Evolutionary conservation across 2,888 invertebrate genomes (phyloP).

Genomic region (Xestia xanthographa): DNA sequence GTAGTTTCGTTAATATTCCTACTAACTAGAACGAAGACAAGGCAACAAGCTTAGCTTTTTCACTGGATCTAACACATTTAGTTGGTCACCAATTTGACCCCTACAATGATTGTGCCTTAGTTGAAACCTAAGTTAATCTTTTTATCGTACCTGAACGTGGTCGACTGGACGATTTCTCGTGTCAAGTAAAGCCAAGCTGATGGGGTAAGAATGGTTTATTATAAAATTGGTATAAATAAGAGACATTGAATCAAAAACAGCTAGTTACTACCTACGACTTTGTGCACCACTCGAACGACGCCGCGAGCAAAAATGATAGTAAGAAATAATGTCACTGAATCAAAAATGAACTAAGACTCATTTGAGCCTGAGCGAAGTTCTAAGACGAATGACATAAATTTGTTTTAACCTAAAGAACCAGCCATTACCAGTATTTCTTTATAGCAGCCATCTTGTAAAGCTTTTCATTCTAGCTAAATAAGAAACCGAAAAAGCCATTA

Average conservation of each 20-base stretch:
- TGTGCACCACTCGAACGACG: too few relatives aligned
- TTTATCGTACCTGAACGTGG: constrained; percentile 51
- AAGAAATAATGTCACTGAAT: neutral
- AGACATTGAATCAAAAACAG: neutral
- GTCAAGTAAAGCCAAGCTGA: constrained; percentile 32
- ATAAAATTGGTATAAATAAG: neutral
- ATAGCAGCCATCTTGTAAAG: constrained; percentile 33
- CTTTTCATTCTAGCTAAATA: constrained; percentile 36
- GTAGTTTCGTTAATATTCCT: constrained; percentile 35
- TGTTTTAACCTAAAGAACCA: neutral
- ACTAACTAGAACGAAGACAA: constrained; percentile 21
- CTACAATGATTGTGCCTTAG: constrained; percentile 54
- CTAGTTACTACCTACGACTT: neutral
- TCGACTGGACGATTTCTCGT: constrained; percentile 20
- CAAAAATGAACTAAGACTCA: neutral
- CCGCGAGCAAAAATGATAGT: neutral
- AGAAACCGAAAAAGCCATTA: constrained; percentile 56
- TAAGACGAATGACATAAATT: neutral
- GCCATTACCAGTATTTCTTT: constrained; percentile 18
- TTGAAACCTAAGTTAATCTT: constrained; percentile 54
- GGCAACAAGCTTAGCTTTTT: constrained; percentile 37
- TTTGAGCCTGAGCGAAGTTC: neutral
- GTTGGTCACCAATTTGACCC: constrained; percentile 63
- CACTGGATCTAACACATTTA: constrained; percentile 53
- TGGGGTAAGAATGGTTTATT: constrained; percentile 12